Percentiles rank a stretch among this genome's conserved stretches.
Evolutionary conservation across 30 jellyfish, hydroid and myxozoan species (phyloP).

Genomic region (Chironex yamaguchii): DNA sequence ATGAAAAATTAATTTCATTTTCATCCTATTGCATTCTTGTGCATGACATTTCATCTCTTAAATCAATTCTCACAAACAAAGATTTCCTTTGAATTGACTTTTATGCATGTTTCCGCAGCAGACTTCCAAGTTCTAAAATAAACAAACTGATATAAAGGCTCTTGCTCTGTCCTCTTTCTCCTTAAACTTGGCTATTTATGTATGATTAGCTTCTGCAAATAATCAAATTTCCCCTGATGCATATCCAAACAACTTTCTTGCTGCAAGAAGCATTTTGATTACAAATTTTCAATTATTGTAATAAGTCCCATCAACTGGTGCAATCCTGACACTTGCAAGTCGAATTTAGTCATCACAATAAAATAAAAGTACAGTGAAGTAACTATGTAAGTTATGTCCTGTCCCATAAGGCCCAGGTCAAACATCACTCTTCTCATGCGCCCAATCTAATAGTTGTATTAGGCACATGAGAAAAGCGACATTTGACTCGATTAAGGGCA

Average conservation of each 20-base stretch:
- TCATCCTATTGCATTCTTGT: too few relatives aligned
- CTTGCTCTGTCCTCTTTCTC: slow-evolving; percentile 37
- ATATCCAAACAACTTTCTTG: slow-evolving; percentile 39
- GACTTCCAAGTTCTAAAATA: slow-evolving; percentile 33
- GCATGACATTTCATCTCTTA: slow-evolving; percentile 28
- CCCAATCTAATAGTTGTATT: too few relatives aligned
- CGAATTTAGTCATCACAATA: slow-evolving; percentile 24
- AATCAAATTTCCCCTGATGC: slow-evolving; percentile 45
- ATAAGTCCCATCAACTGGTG: slow-evolving; percentile 39
- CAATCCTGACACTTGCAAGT: slow-evolving; percentile 35
- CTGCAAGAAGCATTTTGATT: slow-evolving; percentile 35
- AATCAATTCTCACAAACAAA: slow-evolving; percentile 21
- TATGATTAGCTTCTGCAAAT: background rate
- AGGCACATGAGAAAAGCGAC: too few relatives aligned
- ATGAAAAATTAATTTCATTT: too few relatives aligned
- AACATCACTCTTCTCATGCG: too few relatives aligned
- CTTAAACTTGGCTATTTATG: slow-evolving; percentile 12
- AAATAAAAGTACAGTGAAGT: too few relatives aligned
- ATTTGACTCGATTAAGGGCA: too few relatives aligned
- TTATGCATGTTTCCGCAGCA: slow-evolving; percentile 35
- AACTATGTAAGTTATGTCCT: too few relatives aligned
- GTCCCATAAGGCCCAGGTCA: too few relatives aligned
- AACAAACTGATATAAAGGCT: slow-evolving; percentile 36
- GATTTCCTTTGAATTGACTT: slow-evolving; percentile 39
- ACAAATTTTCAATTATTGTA: slow-evolving; percentile 24